A percentile compares a stretch with the other conserved stretches of the same genome.
These are phyloP conservation scores for Trissolcus japonicus DNA, from an alignment of 2,888 invertebrate genomes.

Conservation along the genomic window DNA sequence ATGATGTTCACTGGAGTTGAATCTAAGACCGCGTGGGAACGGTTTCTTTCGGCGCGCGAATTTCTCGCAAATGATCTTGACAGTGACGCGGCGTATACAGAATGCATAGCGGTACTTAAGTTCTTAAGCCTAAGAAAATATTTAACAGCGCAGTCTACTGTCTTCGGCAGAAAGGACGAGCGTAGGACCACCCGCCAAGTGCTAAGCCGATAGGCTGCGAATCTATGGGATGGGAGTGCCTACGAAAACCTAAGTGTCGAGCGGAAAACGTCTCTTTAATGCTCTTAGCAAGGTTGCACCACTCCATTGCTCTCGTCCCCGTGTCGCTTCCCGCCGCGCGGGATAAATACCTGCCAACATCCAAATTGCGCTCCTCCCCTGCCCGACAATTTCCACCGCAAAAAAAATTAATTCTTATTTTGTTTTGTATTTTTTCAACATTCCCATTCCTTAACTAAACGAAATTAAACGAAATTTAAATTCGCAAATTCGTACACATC, in stretches of 20 bases:
- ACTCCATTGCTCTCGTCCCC: slow-evolving; percentile 58
- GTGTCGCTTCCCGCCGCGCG: slow-evolving; percentile 66
- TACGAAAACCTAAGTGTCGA: slow-evolving; percentile 72
- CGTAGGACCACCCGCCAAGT: slow-evolving; percentile 70
- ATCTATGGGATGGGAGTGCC: slow-evolving; percentile 68
- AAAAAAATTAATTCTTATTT: background rate
- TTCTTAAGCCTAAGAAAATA: slow-evolving; percentile 67
- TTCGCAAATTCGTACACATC: too few species aligned
- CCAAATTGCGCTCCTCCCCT: slow-evolving; percentile 65
- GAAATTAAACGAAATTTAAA: too few species aligned
- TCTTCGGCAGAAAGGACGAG: slow-evolving; percentile 50
- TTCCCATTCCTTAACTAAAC: too few species aligned
- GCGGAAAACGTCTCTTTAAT: slow-evolving; percentile 75
- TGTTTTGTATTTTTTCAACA: background rate
- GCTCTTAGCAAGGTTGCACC: slow-evolving; percentile 72
- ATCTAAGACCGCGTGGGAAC: background rate
- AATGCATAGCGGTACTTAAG: slow-evolving; percentile 59
- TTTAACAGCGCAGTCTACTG: slow-evolving; percentile 62
- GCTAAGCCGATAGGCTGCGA: slow-evolving; percentile 74
- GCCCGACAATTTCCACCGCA: slow-evolving; percentile 6
- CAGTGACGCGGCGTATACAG: slow-evolving; percentile 50
- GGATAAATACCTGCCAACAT: slow-evolving; percentile 72
- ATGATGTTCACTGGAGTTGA: too few species aligned
- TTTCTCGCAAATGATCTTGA: slow-evolving; percentile 47
- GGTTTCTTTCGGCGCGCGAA: slow-evolving; percentile 17